Conservation (phyloP, 2,888 invertebrate genomes). For the Sturmia bella region DNA sequence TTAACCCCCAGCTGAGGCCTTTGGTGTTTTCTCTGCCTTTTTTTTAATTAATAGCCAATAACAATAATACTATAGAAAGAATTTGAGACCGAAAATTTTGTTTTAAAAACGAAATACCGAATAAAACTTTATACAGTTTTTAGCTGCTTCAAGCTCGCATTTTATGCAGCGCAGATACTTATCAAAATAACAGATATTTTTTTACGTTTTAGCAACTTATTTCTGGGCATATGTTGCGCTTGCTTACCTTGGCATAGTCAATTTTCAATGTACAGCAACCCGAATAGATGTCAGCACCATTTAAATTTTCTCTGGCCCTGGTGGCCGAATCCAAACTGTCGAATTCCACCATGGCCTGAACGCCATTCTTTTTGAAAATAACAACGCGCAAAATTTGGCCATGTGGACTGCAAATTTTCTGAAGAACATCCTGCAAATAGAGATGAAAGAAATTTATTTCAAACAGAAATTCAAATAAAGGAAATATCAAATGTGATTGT, state of each 20-base stretch:
- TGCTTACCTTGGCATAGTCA: conserved; percentile 96
- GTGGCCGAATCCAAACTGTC: conserved; percentile 96
- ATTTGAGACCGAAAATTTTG: too few species aligned
- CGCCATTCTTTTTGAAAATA: conserved; percentile 99
- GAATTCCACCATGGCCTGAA: conserved; percentile 99
- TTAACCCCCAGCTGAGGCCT: too few species aligned
- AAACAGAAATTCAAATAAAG: background rate
- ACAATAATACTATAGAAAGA: too few species aligned
- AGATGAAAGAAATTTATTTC: conserved; percentile 9
- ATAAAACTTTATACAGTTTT: too few species aligned
- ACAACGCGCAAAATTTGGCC: conserved; percentile 98
- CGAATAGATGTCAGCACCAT: conserved; percentile 99
- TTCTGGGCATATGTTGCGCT: too few species aligned
- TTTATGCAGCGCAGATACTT: too few species aligned
- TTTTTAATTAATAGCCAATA: too few species aligned
- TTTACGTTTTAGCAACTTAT: too few species aligned
- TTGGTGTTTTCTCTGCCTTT: too few species aligned
- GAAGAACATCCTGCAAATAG: conserved; percentile 96
- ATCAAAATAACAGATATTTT: too few species aligned
- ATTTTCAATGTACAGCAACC: conserved; percentile 99
- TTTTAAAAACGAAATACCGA: too few species aligned
- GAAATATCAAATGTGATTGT: conserved; percentile 3
- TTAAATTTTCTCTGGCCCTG: conserved; percentile 95
- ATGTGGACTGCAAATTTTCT: conserved; percentile 97
- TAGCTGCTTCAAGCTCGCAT: too few species aligned